Evolutionary conservation across 2,797 vertebrate species (phyloP).

Genomic region (Amazona ochrocephala): DNA sequence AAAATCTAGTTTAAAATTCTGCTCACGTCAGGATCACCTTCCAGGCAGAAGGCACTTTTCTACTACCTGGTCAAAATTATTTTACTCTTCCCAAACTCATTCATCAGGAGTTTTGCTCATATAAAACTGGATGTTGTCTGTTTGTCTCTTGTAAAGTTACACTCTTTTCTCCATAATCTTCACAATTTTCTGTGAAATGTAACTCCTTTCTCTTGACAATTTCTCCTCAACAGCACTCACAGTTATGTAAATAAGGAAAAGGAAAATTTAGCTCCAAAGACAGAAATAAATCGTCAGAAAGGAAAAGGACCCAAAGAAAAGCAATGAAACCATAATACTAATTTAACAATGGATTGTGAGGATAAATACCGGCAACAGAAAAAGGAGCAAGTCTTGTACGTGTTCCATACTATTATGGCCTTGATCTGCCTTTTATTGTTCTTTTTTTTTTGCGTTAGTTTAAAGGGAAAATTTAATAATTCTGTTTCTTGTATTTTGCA

Average conservation of each 20-base stretch:
- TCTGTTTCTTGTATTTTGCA: background rate
- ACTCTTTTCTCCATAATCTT: background rate
- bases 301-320: background rate
- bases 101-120: background rate
- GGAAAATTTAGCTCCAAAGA: background rate
- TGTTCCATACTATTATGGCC: background rate
- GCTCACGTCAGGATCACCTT: background rate
- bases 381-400: background rate
- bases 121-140: background rate
- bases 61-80: background rate
- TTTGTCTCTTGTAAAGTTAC: background rate
- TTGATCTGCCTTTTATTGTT: background rate
- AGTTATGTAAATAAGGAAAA: background rate
- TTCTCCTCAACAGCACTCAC: background rate
- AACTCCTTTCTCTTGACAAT: background rate
- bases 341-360: background rate
- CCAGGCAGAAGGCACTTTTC: background rate
- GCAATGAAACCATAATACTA: background rate
- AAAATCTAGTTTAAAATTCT: background rate
- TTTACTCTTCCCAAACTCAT: background rate
- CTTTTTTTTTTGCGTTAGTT: background rate
- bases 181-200: background rate
- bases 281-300: background rate
- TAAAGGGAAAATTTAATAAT: background rate
- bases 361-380: background rate